These are phyloP conservation scores for Teleogryllus occipitalis DNA, from an alignment of 1,140 invertebrate genomes.

Conservation along the genomic window DNA sequence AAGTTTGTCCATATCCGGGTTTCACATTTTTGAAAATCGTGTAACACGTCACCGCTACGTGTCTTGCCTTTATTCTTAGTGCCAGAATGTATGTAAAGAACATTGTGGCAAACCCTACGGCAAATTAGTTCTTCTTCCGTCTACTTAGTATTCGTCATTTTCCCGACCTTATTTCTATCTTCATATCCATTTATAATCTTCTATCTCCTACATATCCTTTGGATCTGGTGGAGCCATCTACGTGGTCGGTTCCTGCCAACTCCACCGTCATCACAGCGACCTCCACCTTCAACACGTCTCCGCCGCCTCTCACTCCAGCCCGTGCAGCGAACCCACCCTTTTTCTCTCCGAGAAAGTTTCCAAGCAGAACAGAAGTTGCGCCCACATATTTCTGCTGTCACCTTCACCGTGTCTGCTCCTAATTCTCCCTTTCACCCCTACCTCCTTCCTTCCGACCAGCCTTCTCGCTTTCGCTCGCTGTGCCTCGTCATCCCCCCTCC, in stretches of 20 bases:
- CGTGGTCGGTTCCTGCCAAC: neutral
- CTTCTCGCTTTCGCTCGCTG: neutral
- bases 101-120: no score
- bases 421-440: neutral
- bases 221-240: neutral
- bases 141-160: no score
- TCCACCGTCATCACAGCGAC: neutral
- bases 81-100: no score
- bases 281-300: neutral
- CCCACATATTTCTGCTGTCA: slow-evolving; percentile 3
- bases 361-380: neutral
- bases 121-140: no score
- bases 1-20: no score
- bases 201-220: no score
- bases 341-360: neutral
- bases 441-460: neutral
- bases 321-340: neutral
- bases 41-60: no score
- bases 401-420: neutral
- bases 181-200: no score
- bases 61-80: no score
- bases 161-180: no score
- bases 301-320: neutral
- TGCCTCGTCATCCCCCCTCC: neutral
- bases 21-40: no score